A percentile compares a stretch with the other conserved stretches of the same genome.
Evolutionary conservation across 2,888 invertebrate species (phyloP).

Genomic region (Chaitophorus viminalis): DNA sequence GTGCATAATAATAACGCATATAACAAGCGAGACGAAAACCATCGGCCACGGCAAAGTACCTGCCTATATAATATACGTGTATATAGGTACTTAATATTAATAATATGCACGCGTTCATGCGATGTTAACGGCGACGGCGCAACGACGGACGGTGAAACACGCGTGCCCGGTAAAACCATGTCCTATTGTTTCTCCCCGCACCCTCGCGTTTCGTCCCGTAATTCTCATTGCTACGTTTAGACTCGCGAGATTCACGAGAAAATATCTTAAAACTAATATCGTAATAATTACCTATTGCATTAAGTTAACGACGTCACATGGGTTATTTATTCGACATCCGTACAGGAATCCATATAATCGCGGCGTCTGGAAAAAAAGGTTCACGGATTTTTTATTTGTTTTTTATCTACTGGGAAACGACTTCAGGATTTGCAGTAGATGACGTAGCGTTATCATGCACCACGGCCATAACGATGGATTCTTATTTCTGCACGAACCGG

Average conservation of each 20-base stretch:
- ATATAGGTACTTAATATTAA: not conserved
- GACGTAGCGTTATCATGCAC: not conserved
- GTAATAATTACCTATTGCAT: not conserved
- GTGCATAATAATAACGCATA: not conserved
- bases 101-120: no score
- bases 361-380: not conserved
- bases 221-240: no score
- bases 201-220: not conserved
- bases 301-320: not conserved
- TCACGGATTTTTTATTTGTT: not conserved
- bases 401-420: not conserved
- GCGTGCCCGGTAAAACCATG: not conserved
- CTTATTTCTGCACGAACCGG: not conserved
- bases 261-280: not conserved
- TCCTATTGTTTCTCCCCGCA: not conserved
- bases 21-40: not conserved
- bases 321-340: constrained; percentile 6
- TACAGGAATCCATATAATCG: no score
- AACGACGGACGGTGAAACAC: not conserved
- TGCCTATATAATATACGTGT: not conserved
- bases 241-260: not conserved
- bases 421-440: not conserved
- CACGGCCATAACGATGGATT: not conserved
- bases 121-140: not conserved
- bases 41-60: not conserved